These are phyloP conservation scores for Octodonta nipae DNA, from an alignment of 2,888 invertebrate species.

Conservation along the genomic window DNA sequence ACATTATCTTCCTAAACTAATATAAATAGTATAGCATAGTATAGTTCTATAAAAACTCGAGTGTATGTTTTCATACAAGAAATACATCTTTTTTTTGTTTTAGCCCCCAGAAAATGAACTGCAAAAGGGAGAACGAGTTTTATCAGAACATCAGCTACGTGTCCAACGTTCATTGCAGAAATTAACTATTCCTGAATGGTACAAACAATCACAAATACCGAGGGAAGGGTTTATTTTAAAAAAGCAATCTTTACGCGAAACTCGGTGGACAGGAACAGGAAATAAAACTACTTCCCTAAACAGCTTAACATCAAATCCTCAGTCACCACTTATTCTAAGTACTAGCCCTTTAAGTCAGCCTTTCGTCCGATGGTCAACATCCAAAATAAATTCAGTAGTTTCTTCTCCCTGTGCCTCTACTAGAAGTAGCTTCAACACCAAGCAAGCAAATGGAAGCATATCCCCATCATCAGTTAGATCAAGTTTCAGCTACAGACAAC, in stretches of 20 bases:
- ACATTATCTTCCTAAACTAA: no score
- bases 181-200: slow-evolving; percentile 92
- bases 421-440: slow-evolving; percentile 55
- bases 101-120: slow-evolving; percentile 91
- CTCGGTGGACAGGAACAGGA: slow-evolving; percentile 39
- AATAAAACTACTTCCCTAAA: slow-evolving; percentile 79
- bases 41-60: no score
- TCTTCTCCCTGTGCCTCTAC: slow-evolving; percentile 64
- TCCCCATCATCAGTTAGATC: slow-evolving; percentile 54
- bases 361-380: slow-evolving; percentile 37
- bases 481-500: slow-evolving; percentile 72
- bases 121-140: slow-evolving; percentile 72
- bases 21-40: no score
- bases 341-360: slow-evolving; percentile 32
- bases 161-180: slow-evolving; percentile 87
- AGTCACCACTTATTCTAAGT: slow-evolving; percentile 31
- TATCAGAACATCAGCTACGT: slow-evolving; percentile 87
- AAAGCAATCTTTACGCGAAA: slow-evolving; percentile 39
- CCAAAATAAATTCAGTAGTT: slow-evolving; percentile 58
- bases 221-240: slow-evolving; percentile 70
- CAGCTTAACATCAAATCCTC: slow-evolving; percentile 45
- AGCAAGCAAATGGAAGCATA: slow-evolving; percentile 46
- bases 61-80: no score
- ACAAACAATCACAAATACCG: slow-evolving; percentile 56
- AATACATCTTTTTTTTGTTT: slow-evolving; percentile 25